Evolutionary conservation across 2,888 invertebrate genomes (phyloP), one percentile per base, ranked within the genome.

Genomic region (Drosophila paranaensis): DNA sequence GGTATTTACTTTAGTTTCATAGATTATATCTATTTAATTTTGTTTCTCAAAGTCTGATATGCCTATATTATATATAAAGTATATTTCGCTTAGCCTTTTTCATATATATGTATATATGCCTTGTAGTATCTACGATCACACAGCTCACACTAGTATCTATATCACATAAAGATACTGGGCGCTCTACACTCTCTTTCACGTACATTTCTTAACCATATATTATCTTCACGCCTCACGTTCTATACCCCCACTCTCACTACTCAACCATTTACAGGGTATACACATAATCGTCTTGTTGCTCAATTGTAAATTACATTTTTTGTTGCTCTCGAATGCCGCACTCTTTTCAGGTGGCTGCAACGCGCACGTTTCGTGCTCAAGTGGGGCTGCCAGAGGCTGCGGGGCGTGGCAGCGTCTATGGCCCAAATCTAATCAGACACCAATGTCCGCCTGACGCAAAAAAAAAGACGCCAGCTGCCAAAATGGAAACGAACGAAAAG

Each of bases 361-460:
- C 68, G 70, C 60, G 67, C 53, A 60, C 62, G 64, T 57, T 76
- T 78, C 81, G 76, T 85, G 78, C 82, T 75, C 78, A 82, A 84
- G 88, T 85, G 48, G 48, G 3, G 11, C 5, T 10, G n/a, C 0
- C 0, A 3, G 35, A 10, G 50, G 16, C 10, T 11, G 11, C 37
- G 25, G 56, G 74, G 79, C 74, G 66, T 74, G 71, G 53, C 48
- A n/a, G 14, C 30, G 33, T 10, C 33, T 33, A 33, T 33, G 64
- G 54, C 65, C 45, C 70, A 74, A 89, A 86, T 89, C 79, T 72
- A 81, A 87, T 86, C 77, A 73, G 75, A 69, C 81, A 71, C 61
- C 79, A 80, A 80, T 81, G 81, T 81, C 81, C 81, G 76, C 60
- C 70, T 63, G 78, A 53, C 20, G 14, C 60, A 74, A 20, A 20